Percentiles rank a stretch among this genome's conserved stretches.
phyloP scores from a whole-genome alignment of 1,140 invertebrate genomes.

The Nomia melanderi region DNA sequence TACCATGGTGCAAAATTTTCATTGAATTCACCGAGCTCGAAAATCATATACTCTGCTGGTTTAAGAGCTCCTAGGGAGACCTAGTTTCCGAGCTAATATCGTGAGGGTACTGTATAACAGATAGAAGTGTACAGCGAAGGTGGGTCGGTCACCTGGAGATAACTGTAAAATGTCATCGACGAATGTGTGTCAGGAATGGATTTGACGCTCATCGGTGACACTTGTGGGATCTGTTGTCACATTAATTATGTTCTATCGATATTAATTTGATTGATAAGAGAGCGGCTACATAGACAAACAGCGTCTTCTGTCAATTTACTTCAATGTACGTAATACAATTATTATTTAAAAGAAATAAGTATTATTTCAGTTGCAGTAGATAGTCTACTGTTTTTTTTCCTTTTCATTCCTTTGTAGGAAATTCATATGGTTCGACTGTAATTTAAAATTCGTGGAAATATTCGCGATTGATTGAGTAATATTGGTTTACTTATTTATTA shows the following conservation, averaged over 20 bases:
- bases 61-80: no score
- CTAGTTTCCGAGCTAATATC: no score
- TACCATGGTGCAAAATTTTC: no score
- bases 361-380: neutral
- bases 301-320: slow-evolving; percentile 2
- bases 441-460: neutral
- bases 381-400: neutral
- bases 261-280: slow-evolving; percentile 35
- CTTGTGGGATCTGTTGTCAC: slow-evolving; percentile 47
- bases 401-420: neutral
- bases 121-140: slow-evolving; percentile 59
- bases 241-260: slow-evolving; percentile 48
- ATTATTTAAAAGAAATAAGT: slow-evolving; percentile 11
- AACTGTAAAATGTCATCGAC: slow-evolving; percentile 78
- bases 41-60: no score
- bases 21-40: no score
- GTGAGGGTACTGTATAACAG: slow-evolving; percentile 16
- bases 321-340: slow-evolving; percentile 29
- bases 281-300: slow-evolving; percentile 23
- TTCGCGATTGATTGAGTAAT: slow-evolving; percentile 3
- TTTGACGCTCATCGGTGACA: slow-evolving; percentile 61
- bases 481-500: neutral
- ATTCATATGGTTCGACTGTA: slow-evolving; percentile 5
- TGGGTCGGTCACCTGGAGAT: slow-evolving; percentile 74
- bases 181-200: slow-evolving; percentile 73